phyloP scores from a whole-genome alignment of 2,113 vertebrate genomes.

The Calyptommatus sinebrachiatus region DNA sequence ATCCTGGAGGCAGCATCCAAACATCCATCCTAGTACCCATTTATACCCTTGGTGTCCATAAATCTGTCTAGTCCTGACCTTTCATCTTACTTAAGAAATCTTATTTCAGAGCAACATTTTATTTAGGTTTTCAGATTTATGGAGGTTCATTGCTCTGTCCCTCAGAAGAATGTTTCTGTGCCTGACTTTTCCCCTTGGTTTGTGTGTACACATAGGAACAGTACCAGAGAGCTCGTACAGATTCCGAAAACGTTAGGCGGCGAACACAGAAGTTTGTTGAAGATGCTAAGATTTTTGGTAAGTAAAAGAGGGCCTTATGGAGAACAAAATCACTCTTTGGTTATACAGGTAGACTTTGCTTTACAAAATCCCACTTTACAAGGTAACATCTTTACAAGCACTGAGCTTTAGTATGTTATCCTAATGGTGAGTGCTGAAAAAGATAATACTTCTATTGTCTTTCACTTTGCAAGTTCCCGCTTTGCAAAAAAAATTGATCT shows the following conservation, averaged over 20 bases:
- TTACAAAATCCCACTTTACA: too few relatives aligned
- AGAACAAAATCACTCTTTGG: neutral
- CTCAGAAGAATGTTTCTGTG: neutral
- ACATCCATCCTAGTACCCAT: too few relatives aligned
- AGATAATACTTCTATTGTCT: too few relatives aligned
- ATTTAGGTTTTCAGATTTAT: neutral
- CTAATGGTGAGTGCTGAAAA: too few relatives aligned
- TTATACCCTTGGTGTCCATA: too few relatives aligned
- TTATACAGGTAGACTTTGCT: neutral
- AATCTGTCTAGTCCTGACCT: too few relatives aligned
- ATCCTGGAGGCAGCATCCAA: too few relatives aligned
- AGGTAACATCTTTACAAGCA: too few relatives aligned
- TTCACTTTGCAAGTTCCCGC: too few relatives aligned
- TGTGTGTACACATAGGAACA: constrained; percentile 66
- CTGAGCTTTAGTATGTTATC: too few relatives aligned
- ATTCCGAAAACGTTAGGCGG: constrained; percentile 79
- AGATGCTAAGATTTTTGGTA: constrained; percentile 87
- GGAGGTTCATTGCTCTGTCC: neutral
- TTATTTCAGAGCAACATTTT: neutral
- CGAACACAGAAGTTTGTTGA: constrained; percentile 86
- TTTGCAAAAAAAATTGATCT: too few relatives aligned
- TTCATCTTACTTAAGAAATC: neutral
- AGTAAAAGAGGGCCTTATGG: constrained; percentile 39
- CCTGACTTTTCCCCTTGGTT: constrained; percentile 14
- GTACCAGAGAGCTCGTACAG: constrained; percentile 76